phyloP scores from a whole-genome alignment of 2,113 vertebrate species.

The Recurvirostra avosetta region DNA sequence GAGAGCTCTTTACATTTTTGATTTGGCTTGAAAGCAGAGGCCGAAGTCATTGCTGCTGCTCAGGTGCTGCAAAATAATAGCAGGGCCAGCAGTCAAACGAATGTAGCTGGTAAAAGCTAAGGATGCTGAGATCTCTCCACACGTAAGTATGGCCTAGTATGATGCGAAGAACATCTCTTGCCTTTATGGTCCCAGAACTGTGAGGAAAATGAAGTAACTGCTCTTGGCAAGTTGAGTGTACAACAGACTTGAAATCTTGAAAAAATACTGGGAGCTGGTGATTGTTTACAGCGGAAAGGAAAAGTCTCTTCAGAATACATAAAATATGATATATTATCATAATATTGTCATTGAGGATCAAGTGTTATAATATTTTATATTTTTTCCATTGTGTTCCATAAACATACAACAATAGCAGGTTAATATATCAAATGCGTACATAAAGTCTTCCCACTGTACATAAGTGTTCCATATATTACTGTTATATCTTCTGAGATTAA shows the following conservation, averaged over 20 bases:
- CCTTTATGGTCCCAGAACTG: background rate
- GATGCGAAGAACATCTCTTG: background rate
- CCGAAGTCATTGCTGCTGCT: background rate
- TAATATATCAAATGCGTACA: slow-evolving; percentile 4
- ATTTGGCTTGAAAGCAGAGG: background rate
- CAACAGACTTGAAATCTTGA: background rate
- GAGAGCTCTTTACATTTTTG: background rate
- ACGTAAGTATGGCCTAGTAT: fast-evolving
- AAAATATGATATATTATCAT: background rate
- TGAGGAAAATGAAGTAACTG: background rate
- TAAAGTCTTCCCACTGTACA: background rate
- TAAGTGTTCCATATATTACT: slow-evolving; percentile 36
- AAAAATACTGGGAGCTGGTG: background rate
- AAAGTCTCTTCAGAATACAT: background rate
- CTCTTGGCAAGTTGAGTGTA: background rate
- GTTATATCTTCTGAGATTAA: slow-evolving; percentile 37
- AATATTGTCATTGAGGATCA: background rate
- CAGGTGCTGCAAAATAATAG: background rate
- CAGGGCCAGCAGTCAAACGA: background rate
- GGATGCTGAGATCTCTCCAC: background rate
- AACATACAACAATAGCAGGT: slow-evolving; percentile 2
- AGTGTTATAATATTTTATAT: background rate
- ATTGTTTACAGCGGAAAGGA: background rate
- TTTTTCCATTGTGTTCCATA: background rate
- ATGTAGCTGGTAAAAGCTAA: background rate